Evolutionary conservation across 53 echinoderm and acorn worm species (phyloP), one percentile per base, ranked within the genome.

Genomic region (Arbacia lixula): DNA sequence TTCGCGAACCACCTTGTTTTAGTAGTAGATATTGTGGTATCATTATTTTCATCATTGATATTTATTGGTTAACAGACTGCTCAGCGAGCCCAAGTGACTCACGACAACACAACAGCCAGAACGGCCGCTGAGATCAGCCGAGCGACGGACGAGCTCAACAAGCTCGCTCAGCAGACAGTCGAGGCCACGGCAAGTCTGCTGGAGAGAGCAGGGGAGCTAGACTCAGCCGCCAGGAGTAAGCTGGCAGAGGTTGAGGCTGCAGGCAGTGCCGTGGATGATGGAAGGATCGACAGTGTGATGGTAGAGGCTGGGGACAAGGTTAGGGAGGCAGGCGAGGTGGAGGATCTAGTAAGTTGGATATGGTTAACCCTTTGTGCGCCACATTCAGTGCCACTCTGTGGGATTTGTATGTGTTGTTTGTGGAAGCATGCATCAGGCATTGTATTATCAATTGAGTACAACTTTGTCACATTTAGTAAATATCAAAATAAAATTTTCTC

Each of bases 61-160:
- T n/a, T n/a, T n/a, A n/a, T n/a, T n/a, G n/a, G n/a, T n/a, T n/a
- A n/a, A n/a, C 85, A 96, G 93, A 85, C 66, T 35, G 93, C 85
- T 6, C 89, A 93, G 79, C 67, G 30, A 39, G 90, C 91, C 2
- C 89, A 96, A 30, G 71, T 89, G 1, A 78, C 85, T 14, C 96
- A 96, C 27, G 96, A 96, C 84, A 87, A 96, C 65, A 93, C 93
- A n/a, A 96, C 96, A 40, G 39, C 78, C 36, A 57, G 91, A 42
- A 90, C 90, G n/a, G 91, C 94, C 11, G 83, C 78, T 36, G 83
- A 91, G 50, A 68, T 91, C 39, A 83, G 71, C 46, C 78, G 53
- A 28, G 88, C 93, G 46, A 60, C 35, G 24, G 66, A 63, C 55
- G 62, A 72, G 51, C 67, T 90, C 36, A 42, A 41, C 6, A 60